Evolutionary conservation across 2,797 vertebrate genomes (phyloP).

Genomic region (Pelochelys cantorii): DNA sequence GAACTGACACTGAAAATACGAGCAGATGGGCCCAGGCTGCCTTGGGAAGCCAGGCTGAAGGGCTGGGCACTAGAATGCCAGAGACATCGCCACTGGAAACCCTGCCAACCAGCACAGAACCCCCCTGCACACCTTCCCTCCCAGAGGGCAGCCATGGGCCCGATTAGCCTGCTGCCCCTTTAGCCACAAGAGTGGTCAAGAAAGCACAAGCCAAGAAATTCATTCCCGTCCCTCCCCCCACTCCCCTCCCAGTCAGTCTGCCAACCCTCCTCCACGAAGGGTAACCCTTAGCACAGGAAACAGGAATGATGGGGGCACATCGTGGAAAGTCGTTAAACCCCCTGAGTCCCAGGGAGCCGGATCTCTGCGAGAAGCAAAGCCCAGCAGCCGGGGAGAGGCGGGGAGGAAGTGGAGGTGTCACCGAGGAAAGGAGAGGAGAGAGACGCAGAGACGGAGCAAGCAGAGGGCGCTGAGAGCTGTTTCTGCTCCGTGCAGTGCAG

Average conservation of each 20-base stretch:
- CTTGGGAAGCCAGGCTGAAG: not conserved
- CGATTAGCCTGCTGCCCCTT: not conserved
- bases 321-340: not conserved
- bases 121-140: not conserved
- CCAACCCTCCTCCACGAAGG: not conserved
- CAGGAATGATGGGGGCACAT: not conserved
- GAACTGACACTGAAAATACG: not conserved
- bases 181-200: not conserved
- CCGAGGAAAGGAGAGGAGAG: not conserved
- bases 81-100: not conserved
- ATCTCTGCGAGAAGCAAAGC: not conserved
- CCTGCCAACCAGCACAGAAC: not conserved
- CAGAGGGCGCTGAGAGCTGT: accelerated
- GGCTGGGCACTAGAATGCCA: not conserved
- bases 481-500: too few relatives aligned
- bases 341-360: not conserved
- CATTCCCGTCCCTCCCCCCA: not conserved
- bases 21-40: not conserved
- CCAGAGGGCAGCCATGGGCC: not conserved
- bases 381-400: not conserved
- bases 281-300: not conserved
- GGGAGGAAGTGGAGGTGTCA: not conserved
- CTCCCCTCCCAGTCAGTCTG: not conserved
- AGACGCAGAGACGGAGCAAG: too few relatives aligned
- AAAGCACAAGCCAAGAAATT: not conserved